Evolutionary conservation across 1,140 invertebrate genomes (phyloP).

Genomic region (Drosophila takahashii): DNA sequence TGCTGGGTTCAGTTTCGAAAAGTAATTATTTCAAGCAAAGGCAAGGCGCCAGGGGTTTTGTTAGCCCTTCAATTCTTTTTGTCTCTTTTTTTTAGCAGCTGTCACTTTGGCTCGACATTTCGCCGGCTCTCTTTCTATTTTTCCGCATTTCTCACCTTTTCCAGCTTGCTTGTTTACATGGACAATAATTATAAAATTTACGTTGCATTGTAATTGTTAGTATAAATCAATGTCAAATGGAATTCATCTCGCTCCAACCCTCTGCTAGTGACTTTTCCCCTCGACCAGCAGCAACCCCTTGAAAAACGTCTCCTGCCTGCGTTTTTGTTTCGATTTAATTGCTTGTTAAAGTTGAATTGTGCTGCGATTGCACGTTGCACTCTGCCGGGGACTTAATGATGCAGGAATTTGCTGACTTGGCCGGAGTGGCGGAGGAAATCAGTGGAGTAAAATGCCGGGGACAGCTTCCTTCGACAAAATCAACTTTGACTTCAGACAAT

Average conservation of each 20-base stretch:
- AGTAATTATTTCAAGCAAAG: constrained; percentile 83
- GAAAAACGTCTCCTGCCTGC: constrained; percentile 11
- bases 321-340: constrained; percentile 83
- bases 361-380: constrained; percentile 67
- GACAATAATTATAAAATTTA: constrained; percentile 83
- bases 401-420: constrained; percentile 76
- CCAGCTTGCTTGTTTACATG: constrained; percentile 71
- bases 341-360: constrained; percentile 81
- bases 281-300: neutral
- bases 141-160: constrained; percentile 33
- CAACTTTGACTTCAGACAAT: constrained; percentile 28
- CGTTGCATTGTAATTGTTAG: constrained; percentile 73
- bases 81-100: constrained; percentile 59
- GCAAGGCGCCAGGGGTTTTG: constrained; percentile 58
- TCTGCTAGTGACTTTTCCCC: constrained; percentile 12
- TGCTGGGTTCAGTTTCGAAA: constrained; percentile 68
- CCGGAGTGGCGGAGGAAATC: neutral
- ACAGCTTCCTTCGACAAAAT: constrained; percentile 1
- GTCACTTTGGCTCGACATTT: constrained; percentile 75
- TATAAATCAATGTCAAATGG: constrained; percentile 81
- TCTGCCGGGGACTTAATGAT: constrained; percentile 61
- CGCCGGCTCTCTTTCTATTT: constrained; percentile 18
- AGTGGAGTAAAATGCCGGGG: constrained; percentile 9
- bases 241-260: constrained; percentile 22
- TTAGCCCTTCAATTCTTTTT: constrained; percentile 24